Evolutionary conservation across 2,888 invertebrate species (phyloP).

Genomic region (Liopterus haemorrhoidalis): DNA sequence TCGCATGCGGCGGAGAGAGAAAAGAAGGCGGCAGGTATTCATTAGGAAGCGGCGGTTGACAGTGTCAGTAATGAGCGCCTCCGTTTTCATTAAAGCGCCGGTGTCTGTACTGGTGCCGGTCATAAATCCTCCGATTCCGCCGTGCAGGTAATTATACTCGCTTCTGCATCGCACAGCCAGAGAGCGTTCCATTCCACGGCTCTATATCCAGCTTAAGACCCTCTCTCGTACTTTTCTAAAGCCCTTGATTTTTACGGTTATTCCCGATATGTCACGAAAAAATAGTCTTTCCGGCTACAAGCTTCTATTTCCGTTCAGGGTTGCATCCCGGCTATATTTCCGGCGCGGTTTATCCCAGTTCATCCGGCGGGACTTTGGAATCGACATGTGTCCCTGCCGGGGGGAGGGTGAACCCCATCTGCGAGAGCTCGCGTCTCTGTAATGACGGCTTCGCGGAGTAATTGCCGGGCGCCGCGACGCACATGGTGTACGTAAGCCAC

Average conservation of each 20-base stretch:
- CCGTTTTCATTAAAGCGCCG: too few relatives aligned
- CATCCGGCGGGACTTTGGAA: constrained; percentile 51
- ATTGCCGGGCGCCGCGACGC: constrained; percentile 9
- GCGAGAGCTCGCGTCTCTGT: constrained; percentile 36
- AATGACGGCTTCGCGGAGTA: constrained; percentile 12
- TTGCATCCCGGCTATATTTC: constrained; percentile 47
- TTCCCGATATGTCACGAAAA: constrained; percentile 44
- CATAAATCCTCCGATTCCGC: too few relatives aligned
- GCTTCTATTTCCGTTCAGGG: constrained; percentile 51
- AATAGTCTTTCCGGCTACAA: constrained; percentile 52
- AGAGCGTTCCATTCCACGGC: too few relatives aligned
- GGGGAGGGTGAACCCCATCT: constrained; percentile 46
- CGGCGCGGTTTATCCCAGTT: constrained; percentile 54
- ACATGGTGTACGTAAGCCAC: neutral
- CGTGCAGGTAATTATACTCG: too few relatives aligned
- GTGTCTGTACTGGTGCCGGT: too few relatives aligned
- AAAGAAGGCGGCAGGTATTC: too few relatives aligned
- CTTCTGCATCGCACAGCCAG: too few relatives aligned
- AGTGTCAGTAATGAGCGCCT: too few relatives aligned
- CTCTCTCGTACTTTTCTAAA: too few relatives aligned
- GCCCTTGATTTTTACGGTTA: constrained; percentile 37
- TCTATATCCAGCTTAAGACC: too few relatives aligned
- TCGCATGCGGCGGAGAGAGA: too few relatives aligned
- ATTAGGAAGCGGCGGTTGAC: too few relatives aligned
- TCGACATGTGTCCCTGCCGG: constrained; percentile 52